These are phyloP conservation scores for Spicauda simplicius DNA, from an alignment of 2,888 invertebrate genomes.

Conservation along the genomic window DNA sequence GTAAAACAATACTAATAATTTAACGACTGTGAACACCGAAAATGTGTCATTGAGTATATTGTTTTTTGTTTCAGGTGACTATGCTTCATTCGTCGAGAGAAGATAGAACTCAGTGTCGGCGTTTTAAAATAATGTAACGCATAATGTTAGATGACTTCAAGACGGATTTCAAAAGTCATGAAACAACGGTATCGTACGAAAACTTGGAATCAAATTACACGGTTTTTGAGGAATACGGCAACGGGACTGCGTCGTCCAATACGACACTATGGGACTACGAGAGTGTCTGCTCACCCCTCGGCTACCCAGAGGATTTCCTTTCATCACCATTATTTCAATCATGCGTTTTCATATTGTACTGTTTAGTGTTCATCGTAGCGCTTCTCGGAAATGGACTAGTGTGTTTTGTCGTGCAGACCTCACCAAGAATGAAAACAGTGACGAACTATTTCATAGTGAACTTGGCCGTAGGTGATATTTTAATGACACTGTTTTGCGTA, in stretches of 20 bases:
- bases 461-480: slow-evolving; percentile 94
- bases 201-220: slow-evolving; percentile 44
- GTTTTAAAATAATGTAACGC: slow-evolving; percentile 43
- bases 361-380: slow-evolving; percentile 88
- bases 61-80: slow-evolving; percentile 38
- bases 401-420: slow-evolving; percentile 93
- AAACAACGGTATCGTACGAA: slow-evolving; percentile 49
- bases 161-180: slow-evolving; percentile 49
- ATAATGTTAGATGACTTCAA: slow-evolving; percentile 62
- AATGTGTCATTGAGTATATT: not conserved
- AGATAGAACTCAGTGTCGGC: slow-evolving; percentile 12
- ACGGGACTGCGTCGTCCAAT: slow-evolving; percentile 43
- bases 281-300: slow-evolving; percentile 52
- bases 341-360: slow-evolving; percentile 89
- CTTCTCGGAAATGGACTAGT: slow-evolving; percentile 91
- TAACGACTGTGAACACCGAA: slow-evolving; percentile 20
- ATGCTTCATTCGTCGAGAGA: slow-evolving; percentile 3
- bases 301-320: slow-evolving; percentile 59
- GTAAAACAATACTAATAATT: slow-evolving; percentile 33
- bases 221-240: slow-evolving; percentile 42
- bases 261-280: slow-evolving; percentile 59
- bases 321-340: slow-evolving; percentile 84
- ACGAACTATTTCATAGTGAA: slow-evolving; percentile 97
- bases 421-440: slow-evolving; percentile 95
- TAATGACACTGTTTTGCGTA: slow-evolving; percentile 96